phyloP scores from a whole-genome alignment of 2,113 vertebrate species.

The Malurus elegans region DNA sequence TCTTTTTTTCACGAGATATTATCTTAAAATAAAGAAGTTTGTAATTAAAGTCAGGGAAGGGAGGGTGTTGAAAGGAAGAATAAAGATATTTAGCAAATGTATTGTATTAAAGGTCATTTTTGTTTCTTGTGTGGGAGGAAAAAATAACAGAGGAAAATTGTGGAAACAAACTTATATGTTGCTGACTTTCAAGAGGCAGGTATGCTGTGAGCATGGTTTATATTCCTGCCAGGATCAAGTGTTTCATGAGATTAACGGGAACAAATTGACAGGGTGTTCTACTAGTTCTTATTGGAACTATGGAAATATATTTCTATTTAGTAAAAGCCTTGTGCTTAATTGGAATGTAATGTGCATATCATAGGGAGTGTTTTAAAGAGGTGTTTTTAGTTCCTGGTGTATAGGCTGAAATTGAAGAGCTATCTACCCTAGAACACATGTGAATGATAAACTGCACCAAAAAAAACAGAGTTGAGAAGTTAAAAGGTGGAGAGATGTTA shows the following conservation, averaged over 20 bases:
- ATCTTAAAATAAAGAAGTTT: conserved; percentile 35
- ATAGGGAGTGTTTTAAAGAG: neutral
- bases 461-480: neutral
- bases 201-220: neutral
- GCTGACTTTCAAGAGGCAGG: neutral
- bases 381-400: neutral
- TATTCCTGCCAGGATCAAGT: neutral
- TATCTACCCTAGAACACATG: neutral
- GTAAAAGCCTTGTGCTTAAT: neutral
- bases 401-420: neutral
- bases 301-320: neutral
- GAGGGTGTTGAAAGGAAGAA: neutral
- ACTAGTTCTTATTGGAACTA: neutral
- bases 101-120: conserved; percentile 19
- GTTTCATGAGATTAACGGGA: neutral
- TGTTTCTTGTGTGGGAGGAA: neutral
- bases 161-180: neutral
- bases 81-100: neutral
- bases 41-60: conserved; percentile 59
- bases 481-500: neutral
- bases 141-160: neutral
- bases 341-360: neutral
- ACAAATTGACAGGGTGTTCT: neutral
- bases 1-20: conserved; percentile 43
- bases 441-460: neutral